These are phyloP conservation scores for Gallinago undulata DNA, from an alignment of 2,113 vertebrate species.

Conservation along the genomic window DNA sequence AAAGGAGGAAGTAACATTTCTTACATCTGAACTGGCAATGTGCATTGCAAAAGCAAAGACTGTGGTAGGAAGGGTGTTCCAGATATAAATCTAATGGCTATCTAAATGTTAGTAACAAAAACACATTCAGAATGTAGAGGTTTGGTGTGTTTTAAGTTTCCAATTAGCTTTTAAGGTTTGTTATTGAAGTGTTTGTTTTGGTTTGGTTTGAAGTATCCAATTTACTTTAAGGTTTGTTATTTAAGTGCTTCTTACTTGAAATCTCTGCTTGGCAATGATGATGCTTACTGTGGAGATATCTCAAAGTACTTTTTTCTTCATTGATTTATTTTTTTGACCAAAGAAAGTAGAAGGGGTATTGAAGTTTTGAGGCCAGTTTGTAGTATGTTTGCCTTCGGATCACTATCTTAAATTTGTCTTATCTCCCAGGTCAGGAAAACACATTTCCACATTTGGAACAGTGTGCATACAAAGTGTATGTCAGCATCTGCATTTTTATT, in stretches of 20 bases:
- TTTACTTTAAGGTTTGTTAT: not conserved
- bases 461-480: not conserved
- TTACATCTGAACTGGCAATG: not conserved
- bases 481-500: not conserved
- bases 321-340: not conserved
- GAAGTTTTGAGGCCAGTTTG: not conserved
- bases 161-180: not conserved
- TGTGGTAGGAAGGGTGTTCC: not conserved
- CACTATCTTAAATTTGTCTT: not conserved
- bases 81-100: not conserved
- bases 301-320: not conserved
- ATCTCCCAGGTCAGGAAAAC: not conserved
- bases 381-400: not conserved
- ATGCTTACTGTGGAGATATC: not conserved
- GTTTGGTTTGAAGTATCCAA: not conserved
- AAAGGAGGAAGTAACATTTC: not conserved
- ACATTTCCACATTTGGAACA: not conserved
- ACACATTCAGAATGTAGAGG: not conserved
- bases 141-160: not conserved
- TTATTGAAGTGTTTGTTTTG: not conserved
- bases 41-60: not conserved
- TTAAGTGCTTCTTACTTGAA: not conserved
- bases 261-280: not conserved
- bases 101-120: not conserved
- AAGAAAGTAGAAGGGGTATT: not conserved